A percentile compares a stretch with the other conserved stretches of the same genome.
Evolutionary conservation across 2,888 invertebrate genomes (phyloP).

Genomic region (Sphaerophoria rueppellii): DNA sequence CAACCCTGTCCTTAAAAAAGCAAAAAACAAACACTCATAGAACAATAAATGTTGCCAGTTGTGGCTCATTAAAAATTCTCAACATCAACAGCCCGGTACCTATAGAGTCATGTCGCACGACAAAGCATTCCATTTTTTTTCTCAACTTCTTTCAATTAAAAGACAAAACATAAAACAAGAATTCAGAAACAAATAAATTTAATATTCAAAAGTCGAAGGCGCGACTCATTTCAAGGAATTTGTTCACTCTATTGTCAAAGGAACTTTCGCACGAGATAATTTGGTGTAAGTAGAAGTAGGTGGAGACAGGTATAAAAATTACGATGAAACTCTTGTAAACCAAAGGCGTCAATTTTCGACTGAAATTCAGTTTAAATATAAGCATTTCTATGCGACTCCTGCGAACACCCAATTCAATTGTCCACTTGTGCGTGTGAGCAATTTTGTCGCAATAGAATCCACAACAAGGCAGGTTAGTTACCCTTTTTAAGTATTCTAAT

Average conservation of each 20-base stretch:
- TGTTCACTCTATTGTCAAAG: neutral
- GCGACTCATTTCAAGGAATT: conserved; percentile 25
- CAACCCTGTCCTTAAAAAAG: neutral
- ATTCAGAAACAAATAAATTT: conserved; percentile 34
- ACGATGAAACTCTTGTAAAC: too few relatives aligned
- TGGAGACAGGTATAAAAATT: too few relatives aligned
- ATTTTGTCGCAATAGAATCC: conserved; percentile 52
- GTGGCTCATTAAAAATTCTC: conserved; percentile 66
- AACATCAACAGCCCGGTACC: conserved; percentile 33
- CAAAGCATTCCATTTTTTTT: conserved; percentile 46
- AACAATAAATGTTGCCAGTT: conserved; percentile 48
- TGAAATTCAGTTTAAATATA: neutral
- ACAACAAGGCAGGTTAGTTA: conserved; percentile 71
- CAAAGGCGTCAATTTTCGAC: neutral
- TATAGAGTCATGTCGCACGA: conserved; percentile 22
- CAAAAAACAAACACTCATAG: neutral
- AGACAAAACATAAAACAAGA: conserved; percentile 33
- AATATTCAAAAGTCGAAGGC: conserved; percentile 66
- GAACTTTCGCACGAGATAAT: neutral
- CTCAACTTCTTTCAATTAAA: conserved; percentile 39
- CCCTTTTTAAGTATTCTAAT: conserved; percentile 68
- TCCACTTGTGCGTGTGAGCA: conserved; percentile 28
- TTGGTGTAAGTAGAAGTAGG: neutral
- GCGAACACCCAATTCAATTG: neutral
- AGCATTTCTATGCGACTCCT: neutral